phyloP scores from a whole-genome alignment of 2,113 vertebrate genomes.

The Jaculus jaculus region DNA sequence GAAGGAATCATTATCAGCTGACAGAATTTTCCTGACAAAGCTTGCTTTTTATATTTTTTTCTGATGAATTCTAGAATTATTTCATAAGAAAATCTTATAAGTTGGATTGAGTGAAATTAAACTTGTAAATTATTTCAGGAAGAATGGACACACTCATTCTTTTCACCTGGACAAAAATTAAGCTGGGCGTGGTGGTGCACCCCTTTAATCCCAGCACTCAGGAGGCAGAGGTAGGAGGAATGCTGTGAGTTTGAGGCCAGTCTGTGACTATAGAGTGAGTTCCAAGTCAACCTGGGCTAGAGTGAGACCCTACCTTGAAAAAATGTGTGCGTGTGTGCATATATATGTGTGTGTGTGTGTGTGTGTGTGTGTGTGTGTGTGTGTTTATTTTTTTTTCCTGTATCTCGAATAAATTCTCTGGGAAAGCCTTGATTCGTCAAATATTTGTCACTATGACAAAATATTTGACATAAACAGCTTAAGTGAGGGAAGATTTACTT shows the following conservation, averaged over 20 bases:
- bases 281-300: too few species aligned
- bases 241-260: too few species aligned
- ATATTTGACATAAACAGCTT: background rate
- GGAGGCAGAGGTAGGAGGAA: too few species aligned
- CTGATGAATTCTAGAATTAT: background rate
- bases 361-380: too few species aligned
- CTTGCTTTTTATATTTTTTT: background rate
- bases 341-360: too few species aligned
- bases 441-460: background rate
- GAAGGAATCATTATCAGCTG: background rate
- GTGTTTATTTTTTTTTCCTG: background rate
- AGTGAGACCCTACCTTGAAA: too few species aligned
- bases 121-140: background rate
- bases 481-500: background rate
- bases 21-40: background rate
- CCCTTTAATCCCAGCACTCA: too few species aligned
- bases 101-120: background rate
- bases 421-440: background rate
- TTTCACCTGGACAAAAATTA: background rate
- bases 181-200: too few species aligned
- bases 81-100: background rate
- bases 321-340: too few species aligned
- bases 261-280: too few species aligned
- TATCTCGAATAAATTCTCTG: slow-evolving; percentile 7
- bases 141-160: background rate